Conservation (phyloP, 2,888 invertebrate species). For the Aporophyla lueneburgensis region DNA sequence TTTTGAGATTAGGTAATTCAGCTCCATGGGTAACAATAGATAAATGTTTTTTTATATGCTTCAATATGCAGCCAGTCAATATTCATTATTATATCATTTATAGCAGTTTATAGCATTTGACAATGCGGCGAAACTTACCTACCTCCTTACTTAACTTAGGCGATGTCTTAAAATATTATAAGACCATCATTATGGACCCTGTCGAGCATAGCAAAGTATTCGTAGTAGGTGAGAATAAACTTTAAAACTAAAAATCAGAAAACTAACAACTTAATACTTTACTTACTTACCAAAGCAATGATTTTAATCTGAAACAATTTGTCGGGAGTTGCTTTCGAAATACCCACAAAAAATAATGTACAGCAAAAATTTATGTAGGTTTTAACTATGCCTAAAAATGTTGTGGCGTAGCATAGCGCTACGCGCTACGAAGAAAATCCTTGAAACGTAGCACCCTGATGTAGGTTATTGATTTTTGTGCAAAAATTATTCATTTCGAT, state of each 20-base stretch:
- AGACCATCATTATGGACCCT: neutral
- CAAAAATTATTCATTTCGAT: neutral
- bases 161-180: neutral
- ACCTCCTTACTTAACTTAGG: neutral
- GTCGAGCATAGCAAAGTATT: neutral
- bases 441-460: neutral
- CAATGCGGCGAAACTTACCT: neutral
- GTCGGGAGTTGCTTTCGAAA: neutral
- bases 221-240: neutral
- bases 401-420: neutral
- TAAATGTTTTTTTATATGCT: too few species aligned
- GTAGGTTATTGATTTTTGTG: neutral
- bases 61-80: neutral
- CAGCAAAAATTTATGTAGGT: neutral
- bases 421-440: neutral
- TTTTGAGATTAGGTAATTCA: neutral
- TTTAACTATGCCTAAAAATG: neutral
- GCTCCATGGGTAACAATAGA: neutral
- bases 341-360: slow-evolving; percentile 17
- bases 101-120: too few species aligned
- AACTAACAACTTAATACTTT: neutral
- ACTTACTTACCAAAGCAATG: neutral
- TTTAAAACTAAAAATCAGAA: neutral
- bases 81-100: too few species aligned
- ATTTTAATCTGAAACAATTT: neutral